Conservation (phyloP, 2,888 invertebrate genomes). For the Apamea crenata region DNA sequence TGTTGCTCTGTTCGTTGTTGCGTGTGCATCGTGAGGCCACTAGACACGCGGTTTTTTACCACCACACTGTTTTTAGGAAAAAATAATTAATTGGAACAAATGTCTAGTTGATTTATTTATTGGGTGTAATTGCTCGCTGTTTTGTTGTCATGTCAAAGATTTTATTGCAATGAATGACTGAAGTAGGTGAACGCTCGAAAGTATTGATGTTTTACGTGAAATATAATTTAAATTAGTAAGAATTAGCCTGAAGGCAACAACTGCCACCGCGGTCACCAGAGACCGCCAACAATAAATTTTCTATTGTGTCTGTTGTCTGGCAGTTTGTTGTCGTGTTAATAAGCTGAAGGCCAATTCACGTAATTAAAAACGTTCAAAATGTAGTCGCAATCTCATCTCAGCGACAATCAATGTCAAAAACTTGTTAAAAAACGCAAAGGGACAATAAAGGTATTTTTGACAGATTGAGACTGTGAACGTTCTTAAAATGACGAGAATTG, state of each 20-base stretch:
- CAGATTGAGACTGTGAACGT: too few species aligned
- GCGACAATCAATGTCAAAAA: too few species aligned
- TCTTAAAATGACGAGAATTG: too few species aligned
- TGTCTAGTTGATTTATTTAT: constrained; percentile 45
- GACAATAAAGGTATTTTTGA: neutral
- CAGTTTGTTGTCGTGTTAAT: too few species aligned
- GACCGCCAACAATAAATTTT: too few species aligned
- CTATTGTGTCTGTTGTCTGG: too few species aligned
- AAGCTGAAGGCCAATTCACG: neutral
- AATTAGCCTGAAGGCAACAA: too few species aligned
- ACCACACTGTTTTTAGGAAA: neutral
- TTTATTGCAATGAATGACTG: constrained; percentile 18
- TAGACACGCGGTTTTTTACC: constrained; percentile 53
- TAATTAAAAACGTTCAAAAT: neutral
- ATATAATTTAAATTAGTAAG: neutral
- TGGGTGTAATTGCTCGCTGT: constrained; percentile 14
- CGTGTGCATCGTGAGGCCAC: constrained; percentile 68
- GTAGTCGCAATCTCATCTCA: neutral
- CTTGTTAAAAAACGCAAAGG: too few species aligned
- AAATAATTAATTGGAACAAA: constrained; percentile 16
- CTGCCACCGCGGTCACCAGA: too few species aligned
- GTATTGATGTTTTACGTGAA: neutral
- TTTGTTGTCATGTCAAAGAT: neutral
- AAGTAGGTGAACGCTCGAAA: constrained; percentile 7
- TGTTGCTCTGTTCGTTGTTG: constrained; percentile 66